phyloP scores from a whole-genome alignment of 2,113 vertebrate genomes.

The Ardeotis arabs region DNA sequence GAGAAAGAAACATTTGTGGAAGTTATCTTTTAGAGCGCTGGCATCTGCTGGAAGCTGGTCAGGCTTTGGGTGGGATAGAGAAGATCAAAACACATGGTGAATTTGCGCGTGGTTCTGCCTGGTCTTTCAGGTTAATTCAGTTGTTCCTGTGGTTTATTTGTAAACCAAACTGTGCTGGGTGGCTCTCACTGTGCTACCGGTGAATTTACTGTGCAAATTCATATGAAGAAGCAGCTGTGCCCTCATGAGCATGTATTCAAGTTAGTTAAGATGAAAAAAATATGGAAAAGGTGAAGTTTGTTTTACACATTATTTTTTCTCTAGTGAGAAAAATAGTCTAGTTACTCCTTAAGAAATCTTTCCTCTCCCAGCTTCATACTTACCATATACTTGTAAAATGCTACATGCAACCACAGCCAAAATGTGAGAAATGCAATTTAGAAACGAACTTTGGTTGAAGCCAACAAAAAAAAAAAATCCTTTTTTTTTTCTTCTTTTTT shows the following conservation, averaged over 20 bases:
- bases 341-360: not conserved
- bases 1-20: slow-evolving; percentile 32
- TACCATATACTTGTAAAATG: not conserved
- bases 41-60: not conserved
- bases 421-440: not conserved
- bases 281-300: not conserved
- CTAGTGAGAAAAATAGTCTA: not conserved
- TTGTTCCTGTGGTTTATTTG: not conserved
- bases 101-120: not conserved
- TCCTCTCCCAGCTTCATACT: not conserved
- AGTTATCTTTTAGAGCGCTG: not conserved
- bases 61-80: not conserved
- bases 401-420: not conserved
- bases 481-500: too few species aligned
- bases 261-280: not conserved
- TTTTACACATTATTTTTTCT: not conserved
- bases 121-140: not conserved
- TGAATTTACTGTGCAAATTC: not conserved
- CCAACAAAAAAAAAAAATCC: not conserved
- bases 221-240: not conserved
- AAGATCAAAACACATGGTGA: not conserved
- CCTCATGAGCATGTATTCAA: not conserved
- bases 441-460: not conserved
- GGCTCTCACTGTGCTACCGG: not conserved
- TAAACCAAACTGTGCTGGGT: not conserved